Conservation (phyloP, 2,888 invertebrate genomes). For the Belgica antarctica region DNA sequence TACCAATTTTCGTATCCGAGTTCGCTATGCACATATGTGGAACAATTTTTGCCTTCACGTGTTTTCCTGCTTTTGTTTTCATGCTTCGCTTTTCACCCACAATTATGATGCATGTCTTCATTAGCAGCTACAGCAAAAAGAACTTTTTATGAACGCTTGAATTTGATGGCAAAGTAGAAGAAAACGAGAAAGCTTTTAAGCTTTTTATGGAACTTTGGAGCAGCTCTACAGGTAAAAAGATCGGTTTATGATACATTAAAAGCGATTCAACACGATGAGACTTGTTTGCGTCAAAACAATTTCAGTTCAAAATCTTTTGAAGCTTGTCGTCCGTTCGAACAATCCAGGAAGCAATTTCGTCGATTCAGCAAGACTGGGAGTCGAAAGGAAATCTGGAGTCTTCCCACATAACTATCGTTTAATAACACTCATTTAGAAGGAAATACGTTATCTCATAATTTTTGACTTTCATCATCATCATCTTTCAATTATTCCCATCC, state of each 20-base stretch:
- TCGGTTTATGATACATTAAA: constrained; percentile 9
- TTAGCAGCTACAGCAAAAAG: constrained; percentile 3
- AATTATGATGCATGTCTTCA: constrained; percentile 34
- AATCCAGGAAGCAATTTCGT: too few species aligned
- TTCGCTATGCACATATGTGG: not conserved
- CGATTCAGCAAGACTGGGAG: not conserved
- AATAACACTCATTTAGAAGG: constrained; percentile 12
- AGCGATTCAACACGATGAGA: not conserved
- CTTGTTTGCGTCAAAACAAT: not conserved
- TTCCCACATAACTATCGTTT: constrained; percentile 24
- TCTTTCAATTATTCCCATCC: constrained; percentile 27
- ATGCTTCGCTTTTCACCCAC: not conserved
- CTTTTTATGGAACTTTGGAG: not conserved
- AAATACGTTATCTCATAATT: constrained; percentile 19
- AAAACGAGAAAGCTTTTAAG: constrained; percentile 15
- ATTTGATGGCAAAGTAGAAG: not conserved
- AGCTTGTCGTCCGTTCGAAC: too few species aligned
- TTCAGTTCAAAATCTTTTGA: not conserved
- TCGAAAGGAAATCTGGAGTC: constrained; percentile 1
- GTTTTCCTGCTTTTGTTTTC: too few species aligned
- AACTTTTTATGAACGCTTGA: not conserved
- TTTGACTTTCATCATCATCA: constrained; percentile 34
- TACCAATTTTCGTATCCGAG: not conserved
- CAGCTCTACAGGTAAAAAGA: constrained; percentile 17
- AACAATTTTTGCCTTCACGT: too few species aligned